Percentiles rank a stretch among this genome's conserved stretches.
These are phyloP conservation scores for Rutpela maculata DNA, from an alignment of 2,888 invertebrate species.

Conservation along the genomic window DNA sequence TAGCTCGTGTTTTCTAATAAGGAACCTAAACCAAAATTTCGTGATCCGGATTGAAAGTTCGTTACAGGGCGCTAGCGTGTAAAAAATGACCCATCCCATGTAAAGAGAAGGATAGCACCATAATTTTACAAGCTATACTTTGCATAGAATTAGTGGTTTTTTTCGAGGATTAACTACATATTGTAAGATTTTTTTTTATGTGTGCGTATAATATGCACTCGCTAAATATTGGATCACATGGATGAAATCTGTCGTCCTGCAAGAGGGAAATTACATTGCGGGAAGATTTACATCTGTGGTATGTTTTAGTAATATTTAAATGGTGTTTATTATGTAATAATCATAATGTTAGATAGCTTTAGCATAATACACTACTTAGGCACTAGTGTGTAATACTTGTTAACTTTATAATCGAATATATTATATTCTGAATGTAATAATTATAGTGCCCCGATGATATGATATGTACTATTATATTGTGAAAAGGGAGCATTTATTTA, in stretches of 20 bases:
- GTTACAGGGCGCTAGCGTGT: slow-evolving; percentile 25
- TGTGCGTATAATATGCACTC: slow-evolving; percentile 57
- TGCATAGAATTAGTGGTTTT: slow-evolving; percentile 94
- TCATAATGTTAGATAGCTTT: slow-evolving; percentile 61
- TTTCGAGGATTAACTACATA: slow-evolving; percentile 78
- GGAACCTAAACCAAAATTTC: not conserved
- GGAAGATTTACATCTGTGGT: slow-evolving; percentile 49
- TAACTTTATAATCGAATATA: slow-evolving; percentile 43
- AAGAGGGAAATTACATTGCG: slow-evolving; percentile 27
- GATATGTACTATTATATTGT: slow-evolving; percentile 75
- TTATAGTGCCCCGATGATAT: slow-evolving; percentile 63
- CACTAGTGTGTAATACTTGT: slow-evolving; percentile 64
- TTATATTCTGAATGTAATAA: slow-evolving; percentile 52
- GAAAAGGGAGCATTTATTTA: slow-evolving; percentile 91
- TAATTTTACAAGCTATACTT: slow-evolving; percentile 89
- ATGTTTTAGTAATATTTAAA: slow-evolving; percentile 56
- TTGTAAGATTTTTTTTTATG: slow-evolving; percentile 45
- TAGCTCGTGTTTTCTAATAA: not conserved
- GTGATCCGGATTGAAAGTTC: not conserved
- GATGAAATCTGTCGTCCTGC: slow-evolving; percentile 51
- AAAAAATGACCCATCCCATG: slow-evolving; percentile 47
- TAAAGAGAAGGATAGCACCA: slow-evolving; percentile 64
- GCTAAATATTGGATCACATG: slow-evolving; percentile 49
- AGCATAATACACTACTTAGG: slow-evolving; percentile 65
- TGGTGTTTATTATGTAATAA: slow-evolving; percentile 63